Evolutionary conservation across 2,113 vertebrate species (phyloP), one percentile per base, ranked within the genome.

Genomic region (Eira barbara): DNA sequence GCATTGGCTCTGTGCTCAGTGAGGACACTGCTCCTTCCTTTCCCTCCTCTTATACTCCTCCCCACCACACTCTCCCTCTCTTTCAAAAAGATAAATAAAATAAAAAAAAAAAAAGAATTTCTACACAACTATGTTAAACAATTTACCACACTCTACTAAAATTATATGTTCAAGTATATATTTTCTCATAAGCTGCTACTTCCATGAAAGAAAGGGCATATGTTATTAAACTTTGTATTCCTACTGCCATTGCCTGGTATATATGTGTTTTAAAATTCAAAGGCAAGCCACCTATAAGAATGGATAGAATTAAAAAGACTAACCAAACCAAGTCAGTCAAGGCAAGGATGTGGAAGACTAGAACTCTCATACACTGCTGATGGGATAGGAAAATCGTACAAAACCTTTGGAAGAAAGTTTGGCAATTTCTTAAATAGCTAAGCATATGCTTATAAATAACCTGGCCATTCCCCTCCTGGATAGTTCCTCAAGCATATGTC

Each of bases 221-320:
- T 76, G 27, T 79, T 42, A 7, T 74, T 74, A 89, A n/a, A 18
- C 17, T 49, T 45, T 93, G 13, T 85, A 55, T 36, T 39, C 7
- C 14, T 82, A 39, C 11, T 42, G 5, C 21, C 39, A 57, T 31
- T 63, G 6, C 29, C 17, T 8, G 11, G 14, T 6, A 86, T 3
- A 6, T 34, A 84, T 13, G 20, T 81, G 20, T 81, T 94, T 92
- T 63, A 61, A 88, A 88, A 80, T 95, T 73, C 79, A 95, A 97
- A 71, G 25, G 57, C 25, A 11, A 86, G 7, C 20, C 4, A 79
- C 31, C 25, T 61, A n/a, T 71, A 76, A 89, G 69, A 67, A 73
- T 49, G 18, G 2, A 1, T 82, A 71, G 85, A 73, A 82, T 21
- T 13, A 14, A 89, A 78, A 85, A 85, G n/a, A 85, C 31, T 45